Evolutionary conservation across 2,888 invertebrate species (phyloP).

Genomic region (Pammene fasciana): DNA sequence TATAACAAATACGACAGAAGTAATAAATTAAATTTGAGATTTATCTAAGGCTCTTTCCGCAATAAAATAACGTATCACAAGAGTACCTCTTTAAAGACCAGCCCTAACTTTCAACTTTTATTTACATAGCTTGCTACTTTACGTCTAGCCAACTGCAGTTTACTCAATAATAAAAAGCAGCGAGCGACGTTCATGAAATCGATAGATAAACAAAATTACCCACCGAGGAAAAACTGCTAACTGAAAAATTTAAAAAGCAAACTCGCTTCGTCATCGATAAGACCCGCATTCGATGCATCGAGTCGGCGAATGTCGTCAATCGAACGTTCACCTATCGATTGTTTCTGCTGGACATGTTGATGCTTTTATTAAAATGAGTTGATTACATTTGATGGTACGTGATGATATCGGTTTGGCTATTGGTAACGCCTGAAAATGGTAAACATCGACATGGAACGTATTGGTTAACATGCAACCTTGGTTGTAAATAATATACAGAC

Average conservation of each 20-base stretch:
- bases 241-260: conserved; percentile 32
- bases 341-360: conserved; percentile 29
- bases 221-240: conserved; percentile 22
- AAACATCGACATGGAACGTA: background rate
- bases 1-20: no score
- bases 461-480: conserved; percentile 2
- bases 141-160: background rate
- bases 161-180: conserved; percentile 13
- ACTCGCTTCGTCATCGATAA: conserved; percentile 33
- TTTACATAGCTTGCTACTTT: background rate
- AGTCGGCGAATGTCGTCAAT: conserved; percentile 41
- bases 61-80: no score
- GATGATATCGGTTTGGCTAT: conserved; percentile 24
- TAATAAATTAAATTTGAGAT: no score
- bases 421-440: background rate
- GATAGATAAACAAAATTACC: conserved; percentile 33
- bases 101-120: background rate
- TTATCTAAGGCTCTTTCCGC: no score
- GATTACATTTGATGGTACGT: conserved; percentile 16
- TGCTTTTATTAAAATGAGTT: conserved; percentile 38
- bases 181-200: conserved; percentile 5
- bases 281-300: conserved; percentile 41
- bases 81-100: background rate
- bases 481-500: background rate
- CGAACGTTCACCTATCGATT: conserved; percentile 44